phyloP scores from a whole-genome alignment of 2,797 vertebrate species.

The Pteronotus mesoamericanus region DNA sequence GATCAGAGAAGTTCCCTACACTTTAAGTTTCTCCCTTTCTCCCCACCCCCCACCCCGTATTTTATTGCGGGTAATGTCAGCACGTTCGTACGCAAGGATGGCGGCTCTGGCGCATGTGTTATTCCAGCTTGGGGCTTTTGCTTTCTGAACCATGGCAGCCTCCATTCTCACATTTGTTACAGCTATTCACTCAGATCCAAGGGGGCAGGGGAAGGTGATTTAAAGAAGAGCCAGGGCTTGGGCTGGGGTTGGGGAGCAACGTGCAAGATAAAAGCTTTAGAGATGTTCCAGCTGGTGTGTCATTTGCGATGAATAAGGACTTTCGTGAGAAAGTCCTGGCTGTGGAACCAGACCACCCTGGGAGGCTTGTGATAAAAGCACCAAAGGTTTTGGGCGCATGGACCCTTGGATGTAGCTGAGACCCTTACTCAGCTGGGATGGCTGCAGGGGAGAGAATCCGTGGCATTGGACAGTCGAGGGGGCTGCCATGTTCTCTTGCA shows the following conservation, averaged over 20 bases:
- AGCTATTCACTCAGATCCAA: neutral
- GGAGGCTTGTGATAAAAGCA: neutral
- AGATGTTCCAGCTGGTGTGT: neutral
- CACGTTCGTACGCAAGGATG: neutral
- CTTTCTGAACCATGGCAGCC: neutral
- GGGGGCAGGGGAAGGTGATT: neutral
- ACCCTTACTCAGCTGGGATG: neutral
- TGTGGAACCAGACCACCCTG: neutral
- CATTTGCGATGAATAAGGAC: neutral
- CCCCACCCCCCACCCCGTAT: accelerated
- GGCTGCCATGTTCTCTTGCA: neutral
- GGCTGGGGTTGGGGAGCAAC: neutral
- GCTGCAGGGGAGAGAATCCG: neutral
- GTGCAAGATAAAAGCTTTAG: neutral
- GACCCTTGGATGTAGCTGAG: neutral
- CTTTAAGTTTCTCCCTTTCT: neutral
- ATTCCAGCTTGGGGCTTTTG: neutral
- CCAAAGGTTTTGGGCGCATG: neutral
- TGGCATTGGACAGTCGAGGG: neutral
- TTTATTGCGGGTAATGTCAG: neutral
- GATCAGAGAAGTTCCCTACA: slow-evolving; percentile 45
- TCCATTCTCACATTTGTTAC: accelerated
- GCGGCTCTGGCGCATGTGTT: slow-evolving; percentile 38
- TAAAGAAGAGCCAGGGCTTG: neutral
- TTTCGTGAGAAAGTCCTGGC: neutral